Conservation (phyloP, 92 coral and sea anemone genomes). For the Pocillopora grandis region DNA sequence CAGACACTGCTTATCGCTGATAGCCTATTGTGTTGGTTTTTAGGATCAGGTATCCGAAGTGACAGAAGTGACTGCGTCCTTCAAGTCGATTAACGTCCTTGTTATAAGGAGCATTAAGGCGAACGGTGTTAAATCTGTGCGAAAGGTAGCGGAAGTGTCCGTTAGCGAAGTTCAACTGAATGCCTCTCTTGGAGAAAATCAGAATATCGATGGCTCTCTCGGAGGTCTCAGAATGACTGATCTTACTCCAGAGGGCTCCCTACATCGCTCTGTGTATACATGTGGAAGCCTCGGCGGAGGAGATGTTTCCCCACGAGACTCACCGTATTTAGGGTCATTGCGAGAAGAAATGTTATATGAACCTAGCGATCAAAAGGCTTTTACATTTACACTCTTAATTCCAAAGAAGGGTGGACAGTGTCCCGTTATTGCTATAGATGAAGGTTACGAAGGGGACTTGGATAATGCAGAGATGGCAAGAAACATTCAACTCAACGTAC, state of each 20-base stretch:
- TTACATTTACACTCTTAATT: conserved; percentile 77
- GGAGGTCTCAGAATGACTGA: conserved; percentile 92
- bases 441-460: conserved; percentile 31
- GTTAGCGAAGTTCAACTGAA: conserved; percentile 78
- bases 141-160: conserved; percentile 94
- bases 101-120: conserved; percentile 74
- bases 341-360: conserved; percentile 75
- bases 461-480: conserved; percentile 68
- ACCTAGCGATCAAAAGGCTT: conserved; percentile 76
- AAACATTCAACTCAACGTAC: conserved; percentile 79
- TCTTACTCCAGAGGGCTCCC: conserved; percentile 94
- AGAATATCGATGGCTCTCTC: conserved; percentile 83
- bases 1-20: too few relatives aligned
- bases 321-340: conserved; percentile 51
- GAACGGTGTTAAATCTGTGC: conserved; percentile 55
- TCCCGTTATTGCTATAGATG: conserved; percentile 50
- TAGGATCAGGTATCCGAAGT: conserved; percentile 55
- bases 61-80: conserved; percentile 83
- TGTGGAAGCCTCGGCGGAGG: conserved; percentile 71
- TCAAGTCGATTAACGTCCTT: conserved; percentile 76
- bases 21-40: background rate
- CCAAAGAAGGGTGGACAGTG: conserved; percentile 68
- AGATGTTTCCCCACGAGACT: conserved; percentile 44
- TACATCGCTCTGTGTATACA: conserved; percentile 77
- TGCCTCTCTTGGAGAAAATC: conserved; percentile 83